Evolutionary conservation across 2,113 vertebrate species (phyloP), one percentile per base, ranked within the genome.

Genomic region (Excalfactoria chinensis): DNA sequence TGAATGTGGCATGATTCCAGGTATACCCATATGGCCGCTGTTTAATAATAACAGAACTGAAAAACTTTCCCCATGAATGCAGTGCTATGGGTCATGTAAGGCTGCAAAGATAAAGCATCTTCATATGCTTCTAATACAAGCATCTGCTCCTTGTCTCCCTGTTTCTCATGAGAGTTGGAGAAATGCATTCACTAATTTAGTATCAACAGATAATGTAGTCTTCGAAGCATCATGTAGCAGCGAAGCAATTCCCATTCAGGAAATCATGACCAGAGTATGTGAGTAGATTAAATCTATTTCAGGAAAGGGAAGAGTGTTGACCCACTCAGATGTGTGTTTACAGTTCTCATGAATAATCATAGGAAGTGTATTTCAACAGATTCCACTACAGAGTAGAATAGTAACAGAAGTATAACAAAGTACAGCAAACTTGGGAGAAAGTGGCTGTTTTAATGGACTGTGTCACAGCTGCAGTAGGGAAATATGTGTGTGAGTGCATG

Each of bases 351-450:
- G 74, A 93, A 90, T 89, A 91, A 87, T 76, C 19, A 76, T 81
- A 93, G 93, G 81, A 75, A 76, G 34, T 25, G 25, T 86, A 81
- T 96, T 86, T 95, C 73, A 72, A 71, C 70, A 92, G 53, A 90
- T 76, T 67, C 41, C 74, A 86, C 68, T 78, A 59, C 90, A 83
- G 63, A 92, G 81, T 71, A 46, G 95, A 90, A 86, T 92, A 92
- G 84, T 87, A 95, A 66, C 67, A 89, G 32, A 80, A 93, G 11
- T 63, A 21, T 81, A 82, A 90, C 79, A 56, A 19, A 21, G 23
- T 6, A 1, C 86, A 21, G 20, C 60, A 75, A 20, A 34, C 43
- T 81, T 3, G 37, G 43, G 63, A 49, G 40, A 90, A 51, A 84
- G 59, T 67, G 17, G 22, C 28, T 84, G 20, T 49, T 91, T 84